Base-by-base conservation (phyloP, 2,888 invertebrate species). In the Tethea ocularis region DNA sequence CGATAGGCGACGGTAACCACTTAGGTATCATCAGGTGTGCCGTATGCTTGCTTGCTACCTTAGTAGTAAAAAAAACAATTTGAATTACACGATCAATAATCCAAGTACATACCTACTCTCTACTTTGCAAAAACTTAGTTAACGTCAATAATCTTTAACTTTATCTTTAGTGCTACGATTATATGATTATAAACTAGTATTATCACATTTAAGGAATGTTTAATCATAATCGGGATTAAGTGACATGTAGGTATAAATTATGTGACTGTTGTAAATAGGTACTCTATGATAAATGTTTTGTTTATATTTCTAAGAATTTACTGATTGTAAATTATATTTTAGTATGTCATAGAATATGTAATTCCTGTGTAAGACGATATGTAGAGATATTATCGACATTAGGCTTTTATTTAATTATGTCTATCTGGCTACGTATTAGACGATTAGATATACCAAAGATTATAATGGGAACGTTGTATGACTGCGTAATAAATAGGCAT, bases 141-240 rank as follows among this genome's bases (percentile, higher is more conserved):
- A 20, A 8, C 10, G 46, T 20, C n/a, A 17, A 41, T 41, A 41
- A 46, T 13, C 4, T n/a, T 15, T 17, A n/a, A 0, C 20, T 46
- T 2, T 46, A 46, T 46, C 46, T 46, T 46, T 20, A 46, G 10
- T 20, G 2, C n/a, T n/a, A 36, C 4, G 36, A 15, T 36, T 6
- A 38, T 11, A 46, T 8, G 46, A 41, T 17, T 17, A 41, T 2
- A 2, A 46, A 46, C 46, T 36, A 10, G 36, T 8, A 17, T 41
- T 41, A 17, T 46, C 2, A 8, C 20, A 46, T 46, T 20, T 10
- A 20, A 46, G 15, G 46, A 20, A 46, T 20, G 7, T 2, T 38
- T 41, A 41, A 46, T 46, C 46, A 20, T 46, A 20, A 46, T 46
- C n/a, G 10, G 46, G 46, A 46, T 46, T 20, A 38, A 46, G 41